Conservation (phyloP, 2,888 invertebrate species). For the Drosophila kanekoi region DNA sequence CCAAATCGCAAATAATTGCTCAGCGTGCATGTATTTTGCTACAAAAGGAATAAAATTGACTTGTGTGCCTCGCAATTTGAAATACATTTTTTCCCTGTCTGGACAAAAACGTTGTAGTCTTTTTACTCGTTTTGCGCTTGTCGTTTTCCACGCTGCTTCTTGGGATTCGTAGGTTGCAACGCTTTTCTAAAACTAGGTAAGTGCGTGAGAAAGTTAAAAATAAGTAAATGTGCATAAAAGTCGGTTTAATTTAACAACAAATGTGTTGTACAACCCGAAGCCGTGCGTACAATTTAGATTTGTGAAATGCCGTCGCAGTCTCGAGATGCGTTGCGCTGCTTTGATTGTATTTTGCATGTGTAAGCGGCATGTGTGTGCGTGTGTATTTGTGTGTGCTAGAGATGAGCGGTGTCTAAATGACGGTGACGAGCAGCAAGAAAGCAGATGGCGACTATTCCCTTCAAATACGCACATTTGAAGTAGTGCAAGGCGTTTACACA, state of each 20-base stretch:
- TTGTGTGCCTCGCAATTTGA: slow-evolving; percentile 27
- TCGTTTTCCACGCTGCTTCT: slow-evolving; percentile 72
- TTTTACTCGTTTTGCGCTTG: slow-evolving; percentile 78
- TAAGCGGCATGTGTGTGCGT: slow-evolving; percentile 61
- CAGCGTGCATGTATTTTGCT: slow-evolving; percentile 40
- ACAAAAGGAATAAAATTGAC: slow-evolving; percentile 23
- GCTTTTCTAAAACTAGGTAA: slow-evolving; percentile 69
- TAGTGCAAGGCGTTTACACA: neutral
- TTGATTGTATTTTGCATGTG: slow-evolving; percentile 65
- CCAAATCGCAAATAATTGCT: slow-evolving; percentile 43
- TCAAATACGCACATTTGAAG: neutral
- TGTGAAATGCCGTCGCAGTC: slow-evolving; percentile 76
- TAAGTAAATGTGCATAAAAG: slow-evolving; percentile 22
- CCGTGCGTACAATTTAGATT: slow-evolving; percentile 42
- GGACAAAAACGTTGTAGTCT: slow-evolving; percentile 67
- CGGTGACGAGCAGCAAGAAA: slow-evolving; percentile 13
- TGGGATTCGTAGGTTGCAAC: slow-evolving; percentile 55
- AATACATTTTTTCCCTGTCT: slow-evolving; percentile 46
- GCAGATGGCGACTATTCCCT: neutral
- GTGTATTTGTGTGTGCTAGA: slow-evolving; percentile 55
- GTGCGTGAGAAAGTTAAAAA: slow-evolving; percentile 42
- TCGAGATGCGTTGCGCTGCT: slow-evolving; percentile 68
- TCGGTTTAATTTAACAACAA: slow-evolving; percentile 32
- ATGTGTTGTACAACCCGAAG: slow-evolving; percentile 36
- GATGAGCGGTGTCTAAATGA: slow-evolving; percentile 41